Conservation (phyloP, 1,140 invertebrate genomes). For the Eufriesea mexicana region DNA sequence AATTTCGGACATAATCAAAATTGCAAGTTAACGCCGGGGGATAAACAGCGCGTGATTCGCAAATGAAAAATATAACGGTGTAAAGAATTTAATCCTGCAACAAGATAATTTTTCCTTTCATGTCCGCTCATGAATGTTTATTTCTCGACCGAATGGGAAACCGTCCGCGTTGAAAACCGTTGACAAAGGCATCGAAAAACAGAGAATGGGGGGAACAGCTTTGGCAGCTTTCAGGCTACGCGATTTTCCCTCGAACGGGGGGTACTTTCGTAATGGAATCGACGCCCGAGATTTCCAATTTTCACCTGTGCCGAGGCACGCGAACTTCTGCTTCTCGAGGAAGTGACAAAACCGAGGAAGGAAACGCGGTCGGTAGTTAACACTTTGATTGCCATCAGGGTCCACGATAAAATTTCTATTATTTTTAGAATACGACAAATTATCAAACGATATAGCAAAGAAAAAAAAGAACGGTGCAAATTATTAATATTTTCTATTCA, state of each 20-base stretch:
- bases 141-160: not conserved
- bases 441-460: too few relatives aligned
- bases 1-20: not conserved
- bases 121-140: not conserved
- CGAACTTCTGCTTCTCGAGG: too few relatives aligned
- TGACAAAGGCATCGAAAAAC: not conserved
- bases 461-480: too few relatives aligned
- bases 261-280: not conserved
- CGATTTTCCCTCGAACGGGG: not conserved
- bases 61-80: not conserved
- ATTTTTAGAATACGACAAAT: too few relatives aligned
- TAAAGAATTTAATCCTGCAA: not conserved
- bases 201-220: not conserved
- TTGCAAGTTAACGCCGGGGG: too few relatives aligned
- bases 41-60: not conserved
- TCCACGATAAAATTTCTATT: too few relatives aligned
- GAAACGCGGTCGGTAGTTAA: not conserved
- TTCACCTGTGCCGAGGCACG: not conserved
- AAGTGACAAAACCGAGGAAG: too few relatives aligned
- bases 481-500: too few relatives aligned
- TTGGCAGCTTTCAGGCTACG: not conserved
- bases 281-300: not conserved
- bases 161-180: not conserved
- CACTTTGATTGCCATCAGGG: too few relatives aligned
- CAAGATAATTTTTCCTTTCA: not conserved